Evolutionary conservation across 2,113 vertebrate species (phyloP), one percentile per base, ranked within the genome.

Genomic region (Ctenomys sociabilis): DNA sequence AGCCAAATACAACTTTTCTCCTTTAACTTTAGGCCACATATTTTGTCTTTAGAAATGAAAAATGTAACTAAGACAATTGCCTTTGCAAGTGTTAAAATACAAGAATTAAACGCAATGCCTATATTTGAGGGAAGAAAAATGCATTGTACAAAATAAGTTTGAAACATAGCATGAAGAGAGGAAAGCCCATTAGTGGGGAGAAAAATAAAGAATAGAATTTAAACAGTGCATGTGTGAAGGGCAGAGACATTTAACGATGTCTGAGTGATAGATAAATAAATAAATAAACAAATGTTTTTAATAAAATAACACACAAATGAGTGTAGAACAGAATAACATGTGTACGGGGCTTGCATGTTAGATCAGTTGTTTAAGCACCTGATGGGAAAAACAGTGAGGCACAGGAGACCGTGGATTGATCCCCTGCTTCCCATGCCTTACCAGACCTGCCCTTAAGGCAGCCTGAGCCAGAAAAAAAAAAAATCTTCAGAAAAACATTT

Each of bases 401-500:
- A n/a, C n/a, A n/a, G n/a, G n/a, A n/a, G n/a, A n/a, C n/a, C n/a
- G n/a, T n/a, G n/a, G n/a, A n/a, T n/a, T n/a, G n/a, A n/a, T n/a
- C n/a, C n/a, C n/a, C n/a, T n/a, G n/a, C n/a, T n/a, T n/a, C n/a
- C n/a, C n/a, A n/a, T n/a, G n/a, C n/a, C n/a, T n/a, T n/a, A n/a
- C n/a, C n/a, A n/a, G n/a, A n/a, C n/a, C n/a, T n/a, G n/a, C n/a
- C n/a, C n/a, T n/a, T n/a, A n/a, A n/a, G n/a, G n/a, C n/a, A n/a
- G n/a, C n/a, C n/a, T n/a, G n/a, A n/a, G n/a, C n/a, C n/a, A n/a
- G n/a, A n/a, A n/a, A n/a, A n/a, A n/a, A n/a, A n/a, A n/a, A n/a
- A n/a, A n/a, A n/a, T n/a, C n/a, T n/a, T n/a, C 1, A 43, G 4
- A 35, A 12, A 8, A 37, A 37, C 0, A 1, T 24, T 9, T 43